Conservation (phyloP, 2,113 vertebrate genomes). For the Heterocephalus glaber region DNA sequence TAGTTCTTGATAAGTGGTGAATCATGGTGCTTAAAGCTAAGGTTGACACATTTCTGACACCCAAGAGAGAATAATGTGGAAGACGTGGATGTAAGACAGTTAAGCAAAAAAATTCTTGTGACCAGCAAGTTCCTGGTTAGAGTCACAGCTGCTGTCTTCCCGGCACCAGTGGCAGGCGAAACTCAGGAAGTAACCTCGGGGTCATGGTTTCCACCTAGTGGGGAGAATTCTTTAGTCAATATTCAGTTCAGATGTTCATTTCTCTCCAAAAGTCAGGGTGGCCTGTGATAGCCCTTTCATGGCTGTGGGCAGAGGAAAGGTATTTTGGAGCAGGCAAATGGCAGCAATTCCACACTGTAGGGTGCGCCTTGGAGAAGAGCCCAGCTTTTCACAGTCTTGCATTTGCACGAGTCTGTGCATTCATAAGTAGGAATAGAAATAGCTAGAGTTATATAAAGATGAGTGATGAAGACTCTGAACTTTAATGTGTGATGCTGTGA, state of each 20-base stretch:
- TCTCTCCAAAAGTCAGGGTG: conserved; percentile 54
- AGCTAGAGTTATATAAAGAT: conserved; percentile 75
- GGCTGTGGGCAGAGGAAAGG: conserved; percentile 9
- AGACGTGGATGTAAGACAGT: not conserved
- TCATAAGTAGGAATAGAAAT: conserved; percentile 76
- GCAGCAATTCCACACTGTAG: conserved; percentile 12
- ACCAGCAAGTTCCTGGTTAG: not conserved
- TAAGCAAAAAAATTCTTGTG: not conserved
- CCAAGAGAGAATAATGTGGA: not conserved
- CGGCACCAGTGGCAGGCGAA: not conserved
- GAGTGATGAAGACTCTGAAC: conserved; percentile 72
- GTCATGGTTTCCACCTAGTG: not conserved
- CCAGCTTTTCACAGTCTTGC: conserved; percentile 49
- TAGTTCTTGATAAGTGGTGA: conserved; percentile 14
- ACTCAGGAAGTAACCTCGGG: conserved; percentile 2
- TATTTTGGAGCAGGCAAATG: conserved; percentile 57
- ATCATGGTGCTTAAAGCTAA: not conserved
- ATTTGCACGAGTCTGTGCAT: conserved; percentile 65
- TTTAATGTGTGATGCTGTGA: conserved; percentile 79
- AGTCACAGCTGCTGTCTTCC: conserved; percentile 35
- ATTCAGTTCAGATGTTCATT: conserved; percentile 45
- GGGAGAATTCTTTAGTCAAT: not conserved
- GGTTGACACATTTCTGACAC: conserved; percentile 42
- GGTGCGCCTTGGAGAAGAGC: conserved; percentile 54
- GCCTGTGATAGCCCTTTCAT: conserved; percentile 38